phyloP scores from a whole-genome alignment of 2,888 invertebrate genomes.

The Cyclophora albipunctata region DNA sequence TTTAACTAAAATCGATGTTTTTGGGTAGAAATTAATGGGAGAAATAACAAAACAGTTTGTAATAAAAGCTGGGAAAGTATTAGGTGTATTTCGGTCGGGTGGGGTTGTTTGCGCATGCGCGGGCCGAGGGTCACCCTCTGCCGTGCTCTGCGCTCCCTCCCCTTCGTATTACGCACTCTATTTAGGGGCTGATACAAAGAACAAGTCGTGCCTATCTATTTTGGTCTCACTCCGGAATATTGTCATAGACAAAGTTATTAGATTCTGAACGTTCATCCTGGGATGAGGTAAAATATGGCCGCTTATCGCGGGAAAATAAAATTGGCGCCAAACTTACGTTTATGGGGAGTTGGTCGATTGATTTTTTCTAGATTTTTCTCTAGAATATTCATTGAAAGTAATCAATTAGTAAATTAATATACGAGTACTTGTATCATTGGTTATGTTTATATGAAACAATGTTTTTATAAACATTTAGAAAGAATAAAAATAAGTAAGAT shows the following conservation, averaged over 20 bases:
- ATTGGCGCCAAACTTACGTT: constrained; percentile 19
- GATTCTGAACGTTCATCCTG: constrained; percentile 42
- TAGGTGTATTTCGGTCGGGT: constrained; percentile 28
- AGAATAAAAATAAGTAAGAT: no score
- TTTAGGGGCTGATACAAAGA: constrained; percentile 73
- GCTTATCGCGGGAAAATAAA: constrained; percentile 22
- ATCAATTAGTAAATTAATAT: no score
- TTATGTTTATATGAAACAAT: no score
- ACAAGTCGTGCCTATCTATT: constrained; percentile 67
- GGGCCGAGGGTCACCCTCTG: constrained; percentile 40
- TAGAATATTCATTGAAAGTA: no score
- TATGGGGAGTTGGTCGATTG: no score
- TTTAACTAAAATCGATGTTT: constrained; percentile 14
- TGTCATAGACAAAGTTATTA: constrained; percentile 63
- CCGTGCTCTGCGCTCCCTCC: constrained; percentile 50
- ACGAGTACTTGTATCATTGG: no score
- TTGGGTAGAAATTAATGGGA: constrained; percentile 33
- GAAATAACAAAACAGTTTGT: constrained; percentile 57
- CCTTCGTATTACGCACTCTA: constrained; percentile 72
- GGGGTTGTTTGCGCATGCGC: constrained; percentile 49
- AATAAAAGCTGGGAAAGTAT: constrained; percentile 61
- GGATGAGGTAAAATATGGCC: constrained; percentile 26
- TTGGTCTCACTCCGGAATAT: constrained; percentile 65
- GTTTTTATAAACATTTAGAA: no score
- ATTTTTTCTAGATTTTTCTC: no score